Conservation (phyloP, 64 coral and sea anemone species). For the Trachythela sp. region DNA sequence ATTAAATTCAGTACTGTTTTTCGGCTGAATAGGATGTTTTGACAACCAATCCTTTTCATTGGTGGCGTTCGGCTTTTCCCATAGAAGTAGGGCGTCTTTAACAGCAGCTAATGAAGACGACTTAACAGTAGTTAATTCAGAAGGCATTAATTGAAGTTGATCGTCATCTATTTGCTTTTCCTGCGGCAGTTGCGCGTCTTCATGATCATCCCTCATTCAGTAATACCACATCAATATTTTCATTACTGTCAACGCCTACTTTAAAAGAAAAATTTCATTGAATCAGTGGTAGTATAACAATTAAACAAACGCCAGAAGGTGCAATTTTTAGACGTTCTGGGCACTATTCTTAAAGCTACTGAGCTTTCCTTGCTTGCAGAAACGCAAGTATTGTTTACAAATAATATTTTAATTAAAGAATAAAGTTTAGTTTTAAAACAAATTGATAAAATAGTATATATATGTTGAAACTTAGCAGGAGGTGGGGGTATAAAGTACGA, state of each 20-base stretch:
- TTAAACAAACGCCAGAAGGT: too few species aligned
- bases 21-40: not conserved
- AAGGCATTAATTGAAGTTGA: not conserved
- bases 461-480: not conserved
- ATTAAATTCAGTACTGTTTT: not conserved
- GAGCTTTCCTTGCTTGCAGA: not conserved
- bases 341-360: not conserved
- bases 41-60: not conserved
- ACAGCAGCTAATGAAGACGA: not conserved
- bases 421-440: constrained; percentile 2
- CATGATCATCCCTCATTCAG: not conserved
- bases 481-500: not conserved
- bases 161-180: not conserved
- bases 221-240: not conserved
- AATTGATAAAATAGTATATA: not conserved
- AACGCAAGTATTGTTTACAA: not conserved
- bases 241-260: not conserved
- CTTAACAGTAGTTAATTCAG: not conserved
- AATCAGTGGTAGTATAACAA: not conserved
- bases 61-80: not conserved
- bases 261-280: not conserved
- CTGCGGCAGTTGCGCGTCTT: not conserved
- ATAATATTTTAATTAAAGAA: not conserved
- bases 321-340: not conserved
- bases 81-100: not conserved